Percentiles rank a stretch among this genome's conserved stretches.
Conservation (phyloP, 2,113 vertebrate species). For the Gila orcuttii region DNA sequence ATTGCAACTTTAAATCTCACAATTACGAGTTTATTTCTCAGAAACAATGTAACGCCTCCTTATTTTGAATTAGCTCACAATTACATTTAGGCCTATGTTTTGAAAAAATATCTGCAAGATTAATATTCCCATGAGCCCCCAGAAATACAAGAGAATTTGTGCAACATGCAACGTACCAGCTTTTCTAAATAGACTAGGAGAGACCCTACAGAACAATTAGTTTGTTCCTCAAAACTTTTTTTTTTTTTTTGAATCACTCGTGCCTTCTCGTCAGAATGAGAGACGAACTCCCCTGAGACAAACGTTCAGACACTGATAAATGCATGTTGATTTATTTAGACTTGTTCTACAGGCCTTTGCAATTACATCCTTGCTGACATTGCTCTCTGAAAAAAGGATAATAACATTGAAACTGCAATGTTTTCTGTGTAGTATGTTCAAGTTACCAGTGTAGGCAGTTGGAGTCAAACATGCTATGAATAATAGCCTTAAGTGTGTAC, state of each 20-base stretch:
- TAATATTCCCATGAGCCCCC: neutral
- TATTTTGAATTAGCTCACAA: neutral
- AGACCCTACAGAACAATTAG: neutral
- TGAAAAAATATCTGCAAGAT: neutral
- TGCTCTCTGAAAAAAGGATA: neutral
- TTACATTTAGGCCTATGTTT: neutral
- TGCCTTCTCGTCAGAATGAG: neutral
- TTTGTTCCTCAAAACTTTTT: neutral
- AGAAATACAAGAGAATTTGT: neutral
- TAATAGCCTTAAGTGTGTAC: conserved; percentile 20
- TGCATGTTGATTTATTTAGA: conserved; percentile 17
- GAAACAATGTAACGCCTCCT: no score
- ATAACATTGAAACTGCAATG: no score
- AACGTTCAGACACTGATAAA: conserved; percentile 29
- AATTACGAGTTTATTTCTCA: neutral
- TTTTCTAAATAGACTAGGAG: neutral
- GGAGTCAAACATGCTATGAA: conserved; percentile 28
- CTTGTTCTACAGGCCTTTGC: conserved; percentile 4
- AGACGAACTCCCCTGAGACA: conserved; percentile 16
- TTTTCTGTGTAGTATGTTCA: neutral
- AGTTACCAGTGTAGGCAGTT: neutral
- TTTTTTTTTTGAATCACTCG: neutral
- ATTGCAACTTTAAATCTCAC: neutral
- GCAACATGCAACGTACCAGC: neutral
- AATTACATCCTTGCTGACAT: neutral